phyloP scores from a whole-genome alignment of 2,113 vertebrate species.

The Sarotherodon lohbergeri region DNA sequence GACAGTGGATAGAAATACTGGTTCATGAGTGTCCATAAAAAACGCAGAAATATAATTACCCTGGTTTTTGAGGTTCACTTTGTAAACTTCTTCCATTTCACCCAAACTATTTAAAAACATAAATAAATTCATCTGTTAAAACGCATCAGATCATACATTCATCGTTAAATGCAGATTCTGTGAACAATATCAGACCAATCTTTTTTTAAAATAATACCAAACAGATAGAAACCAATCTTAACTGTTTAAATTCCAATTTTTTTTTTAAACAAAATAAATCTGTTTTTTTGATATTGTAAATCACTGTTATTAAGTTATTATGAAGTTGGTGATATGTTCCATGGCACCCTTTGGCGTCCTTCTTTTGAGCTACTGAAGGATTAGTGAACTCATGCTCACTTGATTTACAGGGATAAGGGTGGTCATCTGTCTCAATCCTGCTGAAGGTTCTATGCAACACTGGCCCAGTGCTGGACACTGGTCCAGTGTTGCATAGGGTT shows the following conservation, averaged over 20 bases:
- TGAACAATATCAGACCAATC: background rate
- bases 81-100: background rate
- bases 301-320: rapidly evolving
- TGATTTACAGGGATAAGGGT: too few relatives aligned
- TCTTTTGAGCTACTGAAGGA: too few relatives aligned
- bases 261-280: too few relatives aligned
- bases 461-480: too few relatives aligned
- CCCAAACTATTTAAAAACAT: background rate
- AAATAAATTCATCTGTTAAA: rapidly evolving
- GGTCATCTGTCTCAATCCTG: too few relatives aligned
- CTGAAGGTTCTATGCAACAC: too few relatives aligned
- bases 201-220: too few relatives aligned
- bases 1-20: rapidly evolving
- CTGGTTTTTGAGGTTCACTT: rapidly evolving
- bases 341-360: too few relatives aligned
- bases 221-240: rapidly evolving
- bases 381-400: too few relatives aligned
- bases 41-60: rapidly evolving
- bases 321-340: rapidly evolving
- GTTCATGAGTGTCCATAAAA: background rate
- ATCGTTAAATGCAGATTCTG: rapidly evolving
- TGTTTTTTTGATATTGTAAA: too few relatives aligned
- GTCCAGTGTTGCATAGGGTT: too few relatives aligned
- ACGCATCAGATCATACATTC: rapidly evolving
- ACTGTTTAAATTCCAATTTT: too few relatives aligned